These are phyloP conservation scores for Teinopalpus imperialis DNA, from an alignment of 2,888 invertebrate species.

Conservation along the genomic window DNA sequence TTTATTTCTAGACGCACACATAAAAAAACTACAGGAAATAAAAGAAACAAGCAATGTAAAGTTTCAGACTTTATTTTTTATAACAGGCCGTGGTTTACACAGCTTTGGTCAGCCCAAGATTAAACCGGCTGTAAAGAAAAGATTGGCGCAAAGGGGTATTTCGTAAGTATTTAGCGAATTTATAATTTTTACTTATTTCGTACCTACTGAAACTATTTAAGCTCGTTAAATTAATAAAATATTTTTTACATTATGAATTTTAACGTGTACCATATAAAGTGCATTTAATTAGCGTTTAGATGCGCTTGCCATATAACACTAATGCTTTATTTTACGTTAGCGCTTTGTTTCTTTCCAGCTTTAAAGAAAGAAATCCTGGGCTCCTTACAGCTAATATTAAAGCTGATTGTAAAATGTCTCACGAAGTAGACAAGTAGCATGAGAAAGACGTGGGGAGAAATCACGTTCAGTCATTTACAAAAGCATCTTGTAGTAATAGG, in stretches of 20 bases:
- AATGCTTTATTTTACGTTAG: conserved; percentile 20
- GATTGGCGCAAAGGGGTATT: conserved; percentile 83
- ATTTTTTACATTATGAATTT: too few relatives aligned
- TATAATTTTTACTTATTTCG: conserved; percentile 14
- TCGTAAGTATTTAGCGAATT: conserved; percentile 63
- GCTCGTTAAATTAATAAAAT: too few relatives aligned
- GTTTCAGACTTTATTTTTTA: conserved; percentile 78
- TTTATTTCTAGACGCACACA: conserved; percentile 86
- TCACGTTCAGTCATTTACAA: background rate
- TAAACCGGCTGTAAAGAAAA: conserved; percentile 86
- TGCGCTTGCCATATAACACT: conserved; percentile 21
- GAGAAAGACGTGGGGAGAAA: background rate
- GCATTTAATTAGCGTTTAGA: too few relatives aligned
- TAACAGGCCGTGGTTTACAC: conserved; percentile 90
- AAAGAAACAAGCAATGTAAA: conserved; percentile 26
- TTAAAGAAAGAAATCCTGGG: conserved; percentile 84
- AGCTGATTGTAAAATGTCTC: conserved; percentile 41
- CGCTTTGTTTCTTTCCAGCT: conserved; percentile 70
- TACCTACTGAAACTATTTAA: conserved; percentile 21
- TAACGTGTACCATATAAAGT: too few relatives aligned
- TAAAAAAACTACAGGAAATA: conserved; percentile 69
- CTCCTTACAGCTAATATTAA: conserved; percentile 81
- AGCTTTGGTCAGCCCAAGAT: conserved; percentile 86
- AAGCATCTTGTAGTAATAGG: background rate
- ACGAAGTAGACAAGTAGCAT: conserved; percentile 41